Evolutionary conservation across 1,140 invertebrate species (phyloP).

Genomic region (Drosophila mayri): DNA sequence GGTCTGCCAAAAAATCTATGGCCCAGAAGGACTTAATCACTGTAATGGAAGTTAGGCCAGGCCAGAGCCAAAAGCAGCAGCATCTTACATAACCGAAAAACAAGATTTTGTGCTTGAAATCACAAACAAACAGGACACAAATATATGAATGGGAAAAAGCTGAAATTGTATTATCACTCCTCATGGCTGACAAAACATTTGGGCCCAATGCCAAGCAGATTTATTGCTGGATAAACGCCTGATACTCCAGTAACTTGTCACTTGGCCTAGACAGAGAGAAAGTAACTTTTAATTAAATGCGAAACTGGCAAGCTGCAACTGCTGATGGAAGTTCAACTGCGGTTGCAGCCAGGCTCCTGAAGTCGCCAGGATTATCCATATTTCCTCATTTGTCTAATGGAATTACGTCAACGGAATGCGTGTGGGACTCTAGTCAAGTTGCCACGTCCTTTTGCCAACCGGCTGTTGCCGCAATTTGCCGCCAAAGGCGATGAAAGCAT

Average conservation of each 20-base stretch:
- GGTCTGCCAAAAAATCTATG: slow-evolving; percentile 8
- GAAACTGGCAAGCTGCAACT: slow-evolving; percentile 4
- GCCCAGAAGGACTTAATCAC: slow-evolving; percentile 44
- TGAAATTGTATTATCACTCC: slow-evolving; percentile 36
- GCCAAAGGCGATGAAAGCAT: slow-evolving; percentile 4
- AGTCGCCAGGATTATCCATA: slow-evolving; percentile 6
- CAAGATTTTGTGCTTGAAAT: slow-evolving; percentile 49
- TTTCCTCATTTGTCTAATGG: slow-evolving; percentile 27
- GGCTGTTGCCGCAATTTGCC: slow-evolving; percentile 9
- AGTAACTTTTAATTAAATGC: slow-evolving; percentile 47
- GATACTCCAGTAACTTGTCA: slow-evolving; percentile 7
- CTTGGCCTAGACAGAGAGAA: neutral
- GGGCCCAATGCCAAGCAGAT: slow-evolving; percentile 4
- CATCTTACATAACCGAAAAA: slow-evolving; percentile 20
- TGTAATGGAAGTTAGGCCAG: slow-evolving; percentile 26
- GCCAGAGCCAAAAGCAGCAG: neutral
- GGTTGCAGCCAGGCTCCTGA: slow-evolving; percentile 1
- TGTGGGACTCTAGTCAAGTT: neutral
- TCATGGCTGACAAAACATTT: slow-evolving; percentile 41
- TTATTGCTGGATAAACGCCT: slow-evolving; percentile 6
- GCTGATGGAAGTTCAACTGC: slow-evolving; percentile 17
- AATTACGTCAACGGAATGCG: slow-evolving; percentile 44
- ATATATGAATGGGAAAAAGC: slow-evolving; percentile 31
- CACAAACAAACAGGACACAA: slow-evolving; percentile 41
- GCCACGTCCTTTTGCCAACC: neutral